Evolutionary conservation across 2,888 invertebrate genomes (phyloP), one percentile per base, ranked within the genome.

Genomic region (Drosophila paranaensis): DNA sequence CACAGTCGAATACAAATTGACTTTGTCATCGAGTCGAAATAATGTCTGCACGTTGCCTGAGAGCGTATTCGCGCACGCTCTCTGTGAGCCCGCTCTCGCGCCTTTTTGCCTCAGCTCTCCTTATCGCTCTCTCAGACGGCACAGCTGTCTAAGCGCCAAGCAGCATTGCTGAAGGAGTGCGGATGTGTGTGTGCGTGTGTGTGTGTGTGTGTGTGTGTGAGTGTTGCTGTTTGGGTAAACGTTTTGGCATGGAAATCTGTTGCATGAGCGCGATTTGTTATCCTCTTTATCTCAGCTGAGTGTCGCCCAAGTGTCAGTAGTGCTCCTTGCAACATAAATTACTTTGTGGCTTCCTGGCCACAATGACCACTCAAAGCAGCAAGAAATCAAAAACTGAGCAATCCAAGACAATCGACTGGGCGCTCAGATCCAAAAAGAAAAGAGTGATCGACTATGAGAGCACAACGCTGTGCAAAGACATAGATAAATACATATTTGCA

Each of bases 221-320:
- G 54, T 14, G 46, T 50, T 60, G 25, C 53, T 64, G 66, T 65
- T 60, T 61, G 65, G 64, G 60, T 58, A 39, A 66, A 25, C 66
- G 63, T 65, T 78, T 73, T 76, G 79, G 84, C 72, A 79, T 82
- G 90, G 86, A 87, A 87, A 87, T 87, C 86, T 87, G 86, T 87
- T 87, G 86, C 86, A 89, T 81, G 86, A 77, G 82, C 88, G 77
- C 90, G 79, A 88, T 87, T 87, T 90, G 82, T 89, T 89, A 82
- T 89, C 88, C 90, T 81, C 88, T 79, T 88, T 88, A 85, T 79
- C 83, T 89, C 77, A 88, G 88, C 85, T 89, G 90, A 89, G 85
- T 88, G 89, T 87, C 84, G 85, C 55, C 85, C 69, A 74, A 89
- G 84, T 85, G 88, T 76, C 85, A 77, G 75, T 84, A 81, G 82